A percentile compares a stretch with the other conserved stretches of the same genome.
Conservation (phyloP, 2,113 vertebrate genomes). For the Zapus hudsonius region DNA sequence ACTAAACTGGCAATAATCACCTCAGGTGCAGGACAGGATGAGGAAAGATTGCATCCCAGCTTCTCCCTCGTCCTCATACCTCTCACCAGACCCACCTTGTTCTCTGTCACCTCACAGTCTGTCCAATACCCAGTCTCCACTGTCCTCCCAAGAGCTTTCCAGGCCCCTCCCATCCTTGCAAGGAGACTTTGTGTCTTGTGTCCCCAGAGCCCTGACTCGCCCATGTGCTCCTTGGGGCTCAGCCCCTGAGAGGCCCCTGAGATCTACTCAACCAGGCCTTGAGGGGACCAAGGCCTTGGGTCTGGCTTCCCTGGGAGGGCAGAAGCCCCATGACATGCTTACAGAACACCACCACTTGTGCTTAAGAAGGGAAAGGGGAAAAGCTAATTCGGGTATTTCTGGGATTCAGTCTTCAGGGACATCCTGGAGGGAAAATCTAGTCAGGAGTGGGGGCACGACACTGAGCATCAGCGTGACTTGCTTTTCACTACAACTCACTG, state of each 20-base stretch:
- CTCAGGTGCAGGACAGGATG: neutral
- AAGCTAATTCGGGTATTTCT: neutral
- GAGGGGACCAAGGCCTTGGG: neutral
- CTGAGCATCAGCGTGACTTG: neutral
- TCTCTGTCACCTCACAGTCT: no score
- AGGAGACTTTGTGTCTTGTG: no score
- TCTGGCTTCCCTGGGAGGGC: neutral
- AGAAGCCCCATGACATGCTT: neutral
- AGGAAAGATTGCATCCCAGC: fast-evolving
- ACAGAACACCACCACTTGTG: no score
- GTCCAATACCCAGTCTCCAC: no score
- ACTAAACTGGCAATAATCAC: fast-evolving
- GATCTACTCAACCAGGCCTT: neutral
- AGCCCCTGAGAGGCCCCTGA: neutral
- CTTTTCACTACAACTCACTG: neutral
- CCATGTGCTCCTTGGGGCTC: neutral
- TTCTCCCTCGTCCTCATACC: no score
- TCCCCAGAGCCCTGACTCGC: no score
- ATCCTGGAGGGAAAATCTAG: neutral
- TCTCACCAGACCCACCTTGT: no score
- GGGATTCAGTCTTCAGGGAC: neutral
- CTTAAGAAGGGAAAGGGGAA: neutral
- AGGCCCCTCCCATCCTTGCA: no score
- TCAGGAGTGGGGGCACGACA: fast-evolving
- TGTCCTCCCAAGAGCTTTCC: no score